Percentiles rank a stretch among this genome's conserved stretches.
Conservation (phyloP, 2,888 invertebrate genomes). For the Dysmachus trigonus region DNA sequence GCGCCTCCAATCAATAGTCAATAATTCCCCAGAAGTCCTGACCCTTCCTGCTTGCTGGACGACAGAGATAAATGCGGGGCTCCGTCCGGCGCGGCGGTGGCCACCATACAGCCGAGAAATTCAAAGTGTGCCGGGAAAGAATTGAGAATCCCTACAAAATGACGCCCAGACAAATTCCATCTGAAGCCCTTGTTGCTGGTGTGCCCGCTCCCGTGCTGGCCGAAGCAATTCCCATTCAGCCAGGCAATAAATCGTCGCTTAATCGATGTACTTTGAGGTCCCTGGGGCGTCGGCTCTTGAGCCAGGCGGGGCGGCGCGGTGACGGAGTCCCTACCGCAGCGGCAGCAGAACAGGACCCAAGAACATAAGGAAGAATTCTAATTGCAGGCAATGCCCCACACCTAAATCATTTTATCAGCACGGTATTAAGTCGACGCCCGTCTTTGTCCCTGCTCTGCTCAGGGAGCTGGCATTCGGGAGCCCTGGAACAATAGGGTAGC, state of each 20-base stretch:
- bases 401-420: background rate
- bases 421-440: background rate
- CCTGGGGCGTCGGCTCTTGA: background rate
- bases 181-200: background rate
- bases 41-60: background rate
- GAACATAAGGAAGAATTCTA: background rate
- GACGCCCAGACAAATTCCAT: constrained; percentile 19
- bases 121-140: background rate
- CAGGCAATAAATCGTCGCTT: background rate
- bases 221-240: background rate
- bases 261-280: background rate
- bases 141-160: background rate
- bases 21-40: background rate
- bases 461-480: background rate
- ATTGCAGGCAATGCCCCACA: background rate
- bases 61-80: background rate
- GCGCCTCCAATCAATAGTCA: background rate
- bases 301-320: too few species aligned
- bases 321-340: too few species aligned
- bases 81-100: background rate
- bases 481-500: background rate
- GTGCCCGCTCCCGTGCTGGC: background rate
- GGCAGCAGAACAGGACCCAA: background rate
- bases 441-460: background rate
- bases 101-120: background rate